Base-by-base conservation (phyloP, 2,797 vertebrate genomes). In the Falco berigora region DNA sequence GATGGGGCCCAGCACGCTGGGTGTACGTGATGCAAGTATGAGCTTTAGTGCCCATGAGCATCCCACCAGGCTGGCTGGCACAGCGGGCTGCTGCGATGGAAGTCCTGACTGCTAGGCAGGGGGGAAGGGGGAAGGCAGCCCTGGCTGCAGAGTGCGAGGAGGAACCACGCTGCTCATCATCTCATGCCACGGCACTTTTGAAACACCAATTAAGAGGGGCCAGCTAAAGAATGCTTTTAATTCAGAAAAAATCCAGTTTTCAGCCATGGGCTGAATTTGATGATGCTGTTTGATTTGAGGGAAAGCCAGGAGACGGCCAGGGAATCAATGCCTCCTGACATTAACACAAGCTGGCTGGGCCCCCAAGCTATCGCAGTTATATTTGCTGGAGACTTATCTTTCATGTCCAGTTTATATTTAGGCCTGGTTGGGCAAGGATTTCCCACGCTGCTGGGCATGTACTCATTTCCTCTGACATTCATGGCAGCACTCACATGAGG, bases 311-410 rank as follows among this genome's bases (percentile, higher is more conserved):
- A 77, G 64, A 66, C 12, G 56, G 40, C 13, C 15, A 67, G n/a
- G 56, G 49, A 83, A 46, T 23, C 24, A 40, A 10, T 4, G 1
- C 30, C 42, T 46, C 21, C 25, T 78, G 68, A 68, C 58, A 47
- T 40, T 82, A 75, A 71, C 50, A 38, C 0, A 5, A 90, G 62
- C 75, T 92, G 87, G 14, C 90, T 90, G 66, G 27, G 42, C 30
- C 91, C 69, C 7, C 1, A 2, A 58, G 82, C 67, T 71, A 71
- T 74, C 0, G 0, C 71, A 85, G 36, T 87, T 81, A 36, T 38
- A 50, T 86, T 90, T 88, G 47, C 71, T 81, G 50, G 8, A 89
- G 91, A 85, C 73, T 85, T 71, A 82, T 95, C 93, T 79, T 66
- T 59, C 40, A 3, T 32, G 71, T 87, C 80, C 1, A 0, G 40